phyloP scores from a whole-genome alignment of 2,888 invertebrate species.

The Ennomos fuscantarius region DNA sequence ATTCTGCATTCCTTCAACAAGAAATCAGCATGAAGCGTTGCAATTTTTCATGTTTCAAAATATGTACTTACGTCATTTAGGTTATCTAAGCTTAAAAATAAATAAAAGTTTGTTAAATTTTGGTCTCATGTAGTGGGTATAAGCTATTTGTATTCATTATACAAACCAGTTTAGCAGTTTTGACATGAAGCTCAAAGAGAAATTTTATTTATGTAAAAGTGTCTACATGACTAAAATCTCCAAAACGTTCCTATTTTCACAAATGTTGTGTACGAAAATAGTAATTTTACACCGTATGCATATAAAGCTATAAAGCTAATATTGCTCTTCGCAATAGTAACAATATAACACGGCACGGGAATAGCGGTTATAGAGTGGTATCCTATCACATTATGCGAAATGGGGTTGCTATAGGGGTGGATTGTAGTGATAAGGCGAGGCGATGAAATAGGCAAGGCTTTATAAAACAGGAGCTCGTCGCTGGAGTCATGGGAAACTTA shows the following conservation, averaged over 20 bases:
- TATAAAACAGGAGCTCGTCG: not conserved
- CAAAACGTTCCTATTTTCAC: conserved; percentile 8
- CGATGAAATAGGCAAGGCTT: not conserved
- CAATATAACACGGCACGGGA: conserved; percentile 10
- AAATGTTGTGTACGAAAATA: conserved; percentile 8
- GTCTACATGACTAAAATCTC: not conserved
- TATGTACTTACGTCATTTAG: too few species aligned
- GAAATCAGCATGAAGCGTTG: too few species aligned
- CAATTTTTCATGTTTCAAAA: too few species aligned
- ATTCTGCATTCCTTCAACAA: too few species aligned
- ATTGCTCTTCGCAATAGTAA: conserved; percentile 27
- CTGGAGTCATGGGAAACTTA: too few species aligned
- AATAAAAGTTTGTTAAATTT: too few species aligned
- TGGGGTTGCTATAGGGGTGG: conserved; percentile 30
- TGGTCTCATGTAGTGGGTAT: too few species aligned
- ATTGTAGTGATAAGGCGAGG: conserved; percentile 5
- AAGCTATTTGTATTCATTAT: too few species aligned
- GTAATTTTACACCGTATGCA: conserved; percentile 21
- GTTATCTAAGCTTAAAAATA: too few species aligned
- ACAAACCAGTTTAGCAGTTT: too few species aligned
- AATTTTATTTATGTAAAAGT: too few species aligned
- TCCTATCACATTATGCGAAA: conserved; percentile 63
- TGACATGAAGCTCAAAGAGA: too few species aligned
- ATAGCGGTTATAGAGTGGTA: conserved; percentile 26
- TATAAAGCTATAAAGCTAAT: conserved; percentile 30